Base-by-base conservation (phyloP, 2,888 invertebrate genomes). In the Ormyrus thymus region DNA sequence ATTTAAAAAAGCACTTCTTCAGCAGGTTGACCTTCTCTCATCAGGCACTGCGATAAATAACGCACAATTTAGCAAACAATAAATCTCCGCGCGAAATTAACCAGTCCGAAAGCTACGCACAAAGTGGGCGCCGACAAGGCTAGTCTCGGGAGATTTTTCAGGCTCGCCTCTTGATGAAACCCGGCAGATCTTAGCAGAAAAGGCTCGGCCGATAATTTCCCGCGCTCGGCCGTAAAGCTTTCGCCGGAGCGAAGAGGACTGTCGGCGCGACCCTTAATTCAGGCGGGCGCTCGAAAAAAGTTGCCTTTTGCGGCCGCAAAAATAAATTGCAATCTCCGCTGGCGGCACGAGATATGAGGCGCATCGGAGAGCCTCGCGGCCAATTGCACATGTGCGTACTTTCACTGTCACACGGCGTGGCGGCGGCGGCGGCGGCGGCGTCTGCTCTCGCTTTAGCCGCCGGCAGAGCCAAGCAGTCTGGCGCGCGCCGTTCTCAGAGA, bases 361-460 rank as follows among this genome's bases (percentile, higher is more conserved):
- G 50, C 64, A 59, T 46, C 72, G 11, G 66, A 15, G 48, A 13
- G 43, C 53, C 43, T 11, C 46, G n/a, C n/a, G 43, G 56, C 55
- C 59, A 70, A 58, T 51, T 11, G 59, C 77, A 82, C 81, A 81
- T 83, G 84, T 82, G 81, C 83, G 83, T 82, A 84, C 83, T 85
- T 85, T 85, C 85, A 85, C 84, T 84, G 83, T 83, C 83, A 80
- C 81, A 82, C 83, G 83, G 65, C 46, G 15, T 65, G 51, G 48
- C 62, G 58, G 43, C 64, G 15, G 43, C 15, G 29, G 58, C 66
- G n/a, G 48, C 61, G 3, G 13, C 53, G 29, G 29, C 29, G 29
- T 29, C 29, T 29, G 29, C 29, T 29, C 29, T 29, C 29, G 29
- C 29, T 29, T 29, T 29, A 29, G 29, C 29, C 29, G 13, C 10